Percentiles rank a stretch among this genome's conserved stretches.
Conservation (phyloP, 1,140 invertebrate genomes). For the Lamellibrachia luymesi region DNA sequence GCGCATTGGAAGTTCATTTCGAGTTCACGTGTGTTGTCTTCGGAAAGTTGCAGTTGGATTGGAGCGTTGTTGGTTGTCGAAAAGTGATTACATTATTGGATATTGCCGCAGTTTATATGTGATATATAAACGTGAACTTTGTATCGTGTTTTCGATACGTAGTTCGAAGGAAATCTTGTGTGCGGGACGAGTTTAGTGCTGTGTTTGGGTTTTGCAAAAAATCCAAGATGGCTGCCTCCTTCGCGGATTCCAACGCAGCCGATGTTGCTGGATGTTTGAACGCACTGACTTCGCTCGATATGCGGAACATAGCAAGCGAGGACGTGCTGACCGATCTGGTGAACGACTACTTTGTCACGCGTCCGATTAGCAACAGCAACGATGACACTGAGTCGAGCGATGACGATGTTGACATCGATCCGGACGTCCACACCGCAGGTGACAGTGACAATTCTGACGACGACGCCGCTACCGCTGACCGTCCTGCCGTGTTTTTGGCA, state of each 20-base stretch:
- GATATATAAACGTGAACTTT: slow-evolving; percentile 1
- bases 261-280: not conserved
- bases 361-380: too few relatives aligned
- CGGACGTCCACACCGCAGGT: too few relatives aligned
- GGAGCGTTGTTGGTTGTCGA: not conserved
- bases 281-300: not conserved
- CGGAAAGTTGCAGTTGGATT: not conserved
- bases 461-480: too few relatives aligned
- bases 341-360: too few relatives aligned
- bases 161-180: not conserved
- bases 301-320: too few relatives aligned
- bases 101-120: not conserved
- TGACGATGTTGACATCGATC: too few relatives aligned
- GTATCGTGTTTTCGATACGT: not conserved
- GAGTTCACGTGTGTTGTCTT: not conserved
- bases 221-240: not conserved
- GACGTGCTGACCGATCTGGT: too few relatives aligned
- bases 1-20: not conserved
- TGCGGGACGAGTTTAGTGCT: not conserved
- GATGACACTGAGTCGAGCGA: too few relatives aligned
- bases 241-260: not conserved
- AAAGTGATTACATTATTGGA: not conserved
- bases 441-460: too few relatives aligned
- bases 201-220: not conserved
- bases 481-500: too few relatives aligned